Evolutionary conservation across 2,888 invertebrate species (phyloP).

Genomic region (Synanthedon vespiformis): DNA sequence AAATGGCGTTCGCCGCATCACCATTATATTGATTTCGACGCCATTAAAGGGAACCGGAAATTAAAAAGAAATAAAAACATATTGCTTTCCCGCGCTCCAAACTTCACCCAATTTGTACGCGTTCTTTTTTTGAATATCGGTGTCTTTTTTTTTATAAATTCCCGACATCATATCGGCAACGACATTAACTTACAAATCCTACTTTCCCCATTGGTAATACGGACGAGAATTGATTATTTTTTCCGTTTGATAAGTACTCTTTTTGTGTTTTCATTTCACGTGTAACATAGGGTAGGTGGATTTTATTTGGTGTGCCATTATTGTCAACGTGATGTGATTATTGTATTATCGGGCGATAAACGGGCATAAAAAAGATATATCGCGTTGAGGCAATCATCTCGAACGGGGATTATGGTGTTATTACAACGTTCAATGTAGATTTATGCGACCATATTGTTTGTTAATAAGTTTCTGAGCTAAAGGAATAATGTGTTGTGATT

Average conservation of each 20-base stretch:
- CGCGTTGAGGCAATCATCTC: conserved; percentile 55
- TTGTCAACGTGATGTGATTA: conserved; percentile 66
- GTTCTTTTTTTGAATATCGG: conserved; percentile 55
- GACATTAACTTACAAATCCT: conserved; percentile 10
- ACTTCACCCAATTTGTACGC: conserved; percentile 65
- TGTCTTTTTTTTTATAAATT: conserved; percentile 17
- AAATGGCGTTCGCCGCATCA: conserved; percentile 54
- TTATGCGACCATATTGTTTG: conserved; percentile 41
- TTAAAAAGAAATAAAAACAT: conserved; percentile 70
- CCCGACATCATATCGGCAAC: conserved; percentile 20
- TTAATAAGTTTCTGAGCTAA: conserved; percentile 30
- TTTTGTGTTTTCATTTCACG: conserved; percentile 24
- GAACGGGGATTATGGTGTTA: conserved; percentile 48
- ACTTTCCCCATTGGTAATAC: conserved; percentile 12
- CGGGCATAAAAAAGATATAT: conserved; percentile 64
- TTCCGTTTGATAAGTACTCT: conserved; percentile 11
- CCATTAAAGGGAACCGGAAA: conserved; percentile 68
- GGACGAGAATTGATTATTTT: conserved; percentile 3
- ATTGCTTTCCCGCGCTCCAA: conserved; percentile 64
- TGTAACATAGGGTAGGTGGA: conserved; percentile 57
- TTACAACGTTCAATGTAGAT: conserved; percentile 54
- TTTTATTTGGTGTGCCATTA: conserved; percentile 67
- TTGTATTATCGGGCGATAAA: conserved; percentile 68
- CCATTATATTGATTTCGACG: conserved; percentile 69
- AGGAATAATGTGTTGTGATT: no score